Base-by-base conservation (phyloP, 2,888 invertebrate species). In the Camponotus fellah region DNA sequence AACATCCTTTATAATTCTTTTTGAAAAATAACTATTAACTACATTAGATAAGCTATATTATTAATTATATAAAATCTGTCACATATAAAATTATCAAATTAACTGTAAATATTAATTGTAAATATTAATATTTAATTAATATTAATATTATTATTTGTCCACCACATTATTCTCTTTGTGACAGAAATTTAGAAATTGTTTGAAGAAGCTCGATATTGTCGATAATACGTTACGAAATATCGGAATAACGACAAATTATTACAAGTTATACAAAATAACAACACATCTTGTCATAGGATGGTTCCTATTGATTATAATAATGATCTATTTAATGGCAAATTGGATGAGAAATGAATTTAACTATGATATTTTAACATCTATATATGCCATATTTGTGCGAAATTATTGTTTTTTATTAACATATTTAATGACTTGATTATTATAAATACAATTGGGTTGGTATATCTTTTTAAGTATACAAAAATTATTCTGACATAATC, bases 111-210 rank as follows among this genome's bases (percentile, higher is more conserved):
- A n/a, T n/a, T n/a, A n/a, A n/a, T n/a, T n/a, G n/a, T n/a, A n/a
- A n/a, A n/a, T n/a, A n/a, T n/a, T n/a, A n/a, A n/a, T n/a, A n/a
- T n/a, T n/a, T n/a, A n/a, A n/a, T n/a, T n/a, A n/a, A n/a, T n/a
- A n/a, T n/a, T n/a, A 68, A 4, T 17, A 17, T 9, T 26, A 69
- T 69, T 26, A 56, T 26, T 58, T 26, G 10, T 21, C 6, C n/a
- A 53, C 1, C 3, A 12, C n/a, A n/a, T 40, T 62, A 0, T 0
- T 0, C 12, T 46, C 2, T 17, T 40, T 46, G 26, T 26, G 4
- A 40, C 32, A 74, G 60, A 74, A 74, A 74, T 74, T 60, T 26
- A 43, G 43, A n/a, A 60, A 43, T 10, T 74, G 74, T n/a, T 12
- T 74, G 2, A 60, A 10, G 2, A 60, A 46, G 2, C 12, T 74